Base-by-base conservation (phyloP, 2,888 invertebrate genomes). In the Sclerodermus sp. region DNA sequence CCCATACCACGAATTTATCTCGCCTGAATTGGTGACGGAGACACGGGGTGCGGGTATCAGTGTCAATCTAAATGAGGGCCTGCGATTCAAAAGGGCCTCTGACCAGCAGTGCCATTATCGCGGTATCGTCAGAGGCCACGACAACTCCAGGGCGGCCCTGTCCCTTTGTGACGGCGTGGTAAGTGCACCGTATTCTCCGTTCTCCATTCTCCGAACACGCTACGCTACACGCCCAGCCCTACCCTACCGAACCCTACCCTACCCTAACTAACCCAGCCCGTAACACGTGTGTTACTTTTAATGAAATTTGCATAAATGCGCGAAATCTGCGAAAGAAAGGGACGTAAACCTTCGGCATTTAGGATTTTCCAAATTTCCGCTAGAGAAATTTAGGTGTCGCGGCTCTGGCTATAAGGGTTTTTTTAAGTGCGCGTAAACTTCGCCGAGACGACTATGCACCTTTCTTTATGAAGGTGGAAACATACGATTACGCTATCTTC, bases 1-100 rank as follows among this genome's bases (percentile, higher is more conserved):
- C 67, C 83, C 83, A 2, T 82, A 83, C 64, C 79, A 80, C 58
- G 78, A 74, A 13, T 79, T 84, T 51, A 62, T 84, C 45, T 79
- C 82, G 3, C 82, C 82, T 17, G 83, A 84, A 49, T 78, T 91
- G 78, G 81, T 91, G 55, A 82, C 92, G 63, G 92, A 93, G 78
- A 82, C 86, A 37, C 86, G 87, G 70, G 79, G 79, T 49, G 75
- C 72, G 48, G 68, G 68, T 9, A 74, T 79, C 23, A 81, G 82
- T 46, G 83, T 81, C 15, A 79, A 82, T 47, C 55, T 67, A 23
- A 57, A 65, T 47, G 59, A 64, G 16, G 64, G 64, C 4, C n/a
- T 71, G 29, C 47, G 56, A 42, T 74, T 74, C 53, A 57, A 55
- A 23, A 61, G 63, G 53, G 62, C 60, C 2, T 43, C 67, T 6